Evolutionary conservation across 2,113 vertebrate species (phyloP), one percentile per base, ranked within the genome.

Genomic region (Triplophysa rosa): DNA sequence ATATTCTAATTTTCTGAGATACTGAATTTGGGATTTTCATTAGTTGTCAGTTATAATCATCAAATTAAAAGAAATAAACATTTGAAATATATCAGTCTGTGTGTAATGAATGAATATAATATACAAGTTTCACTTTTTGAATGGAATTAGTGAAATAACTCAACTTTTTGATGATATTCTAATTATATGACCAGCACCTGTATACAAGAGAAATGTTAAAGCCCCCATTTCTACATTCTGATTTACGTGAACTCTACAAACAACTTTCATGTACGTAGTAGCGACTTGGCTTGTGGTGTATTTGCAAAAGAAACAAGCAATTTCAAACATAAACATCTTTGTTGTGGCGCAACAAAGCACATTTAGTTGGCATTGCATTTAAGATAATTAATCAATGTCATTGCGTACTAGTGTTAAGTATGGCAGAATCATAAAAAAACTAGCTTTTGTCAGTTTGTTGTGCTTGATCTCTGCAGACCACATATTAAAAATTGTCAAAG

Each of bases 201-300:
- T n/a, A n/a, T n/a, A n/a, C n/a, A n/a, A n/a, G n/a, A 33, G 59
- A 70, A 70, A 65, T 52, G 64, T 42, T 5, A 42, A 54, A 78
- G 63, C 16, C 26, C 63, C 4, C 42, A 71, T 62, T 26, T 24
- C 42, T 79, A 40, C 19, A 42, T 64, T 64, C 67, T 54, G 77
- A 71, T 21, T 52, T 16, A 47, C 4, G 23, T 42, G 16, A 37
- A 49, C 42, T 24, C 19, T 9, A 59, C 37, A 23, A 67, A 52
- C 56, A 26, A n/a, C n/a, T n/a, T n/a, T 82, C 86, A 79, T 90
- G 84, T 88, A 80, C 74, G 84, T n/a, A n/a, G n/a, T n/a, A n/a
- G n/a, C n/a, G n/a, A n/a, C n/a, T n/a, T n/a, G 6, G 5, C 68
- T 33, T 59, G 29, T 56, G 29, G 68, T 49, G 49, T 70, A 56